Evolutionary conservation across 2,113 vertebrate genomes (phyloP).

Genomic region (Chiloscyllium plagiosum): DNA sequence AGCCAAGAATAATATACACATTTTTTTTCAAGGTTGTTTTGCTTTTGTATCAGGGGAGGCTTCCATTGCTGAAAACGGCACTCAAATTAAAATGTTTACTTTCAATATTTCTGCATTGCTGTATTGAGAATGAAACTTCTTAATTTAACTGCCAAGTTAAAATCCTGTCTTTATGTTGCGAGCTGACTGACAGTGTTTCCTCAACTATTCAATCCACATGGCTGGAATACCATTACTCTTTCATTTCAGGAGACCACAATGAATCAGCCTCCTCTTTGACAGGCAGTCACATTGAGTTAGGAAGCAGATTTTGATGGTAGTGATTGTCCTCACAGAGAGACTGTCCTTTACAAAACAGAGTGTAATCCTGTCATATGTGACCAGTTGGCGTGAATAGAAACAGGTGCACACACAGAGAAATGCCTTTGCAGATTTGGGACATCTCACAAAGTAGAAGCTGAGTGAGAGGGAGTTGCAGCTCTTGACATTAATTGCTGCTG

Average conservation of each 20-base stretch:
- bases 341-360: slow-evolving; percentile 25
- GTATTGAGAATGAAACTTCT: background rate
- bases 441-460: background rate
- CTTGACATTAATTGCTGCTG: background rate
- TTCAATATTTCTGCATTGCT: background rate
- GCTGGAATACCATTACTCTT: background rate
- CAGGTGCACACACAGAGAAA: slow-evolving; percentile 26
- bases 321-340: slow-evolving; percentile 29
- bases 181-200: background rate
- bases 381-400: slow-evolving; percentile 2
- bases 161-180: background rate
- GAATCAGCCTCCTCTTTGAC: slow-evolving; percentile 25
- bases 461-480: background rate
- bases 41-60: slow-evolving; percentile 29
- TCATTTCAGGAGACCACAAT: background rate
- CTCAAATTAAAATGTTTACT: slow-evolving; percentile 23
- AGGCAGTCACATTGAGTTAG: slow-evolving; percentile 30
- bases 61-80: background rate
- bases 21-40: slow-evolving; percentile 26
- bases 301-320: slow-evolving; percentile 34
- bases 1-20: slow-evolving; percentile 31
- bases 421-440: background rate
- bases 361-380: slow-evolving; percentile 30
- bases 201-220: background rate
- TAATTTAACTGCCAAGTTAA: slow-evolving; percentile 12